phyloP scores from a whole-genome alignment of 2,113 vertebrate genomes.

The Hippopotamus amphibius region DNA sequence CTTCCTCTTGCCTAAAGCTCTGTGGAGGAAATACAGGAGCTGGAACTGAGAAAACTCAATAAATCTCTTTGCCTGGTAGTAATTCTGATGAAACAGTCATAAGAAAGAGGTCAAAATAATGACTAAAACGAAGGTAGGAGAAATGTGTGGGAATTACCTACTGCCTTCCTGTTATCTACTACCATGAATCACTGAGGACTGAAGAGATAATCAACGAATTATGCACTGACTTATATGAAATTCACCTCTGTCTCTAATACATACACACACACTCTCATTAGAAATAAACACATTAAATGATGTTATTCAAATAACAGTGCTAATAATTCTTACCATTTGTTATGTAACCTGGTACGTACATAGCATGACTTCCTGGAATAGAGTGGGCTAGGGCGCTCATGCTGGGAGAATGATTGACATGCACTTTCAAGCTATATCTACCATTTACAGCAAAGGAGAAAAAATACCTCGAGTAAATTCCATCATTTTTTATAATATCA shows the following conservation, averaged over 20 bases:
- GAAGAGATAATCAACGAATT: constrained; percentile 4
- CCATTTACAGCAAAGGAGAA: constrained; percentile 79
- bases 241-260: neutral
- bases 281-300: neutral
- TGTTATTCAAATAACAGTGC: neutral
- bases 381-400: neutral
- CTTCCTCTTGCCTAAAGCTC: constrained; percentile 27
- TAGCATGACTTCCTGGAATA: constrained; percentile 67
- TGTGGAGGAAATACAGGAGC: neutral
- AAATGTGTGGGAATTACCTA: neutral
- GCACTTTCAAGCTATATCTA: constrained; percentile 84
- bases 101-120: constrained; percentile 3
- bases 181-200: neutral
- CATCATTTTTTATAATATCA: constrained; percentile 84
- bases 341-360: constrained; percentile 85
- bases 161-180: neutral
- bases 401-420: constrained; percentile 65
- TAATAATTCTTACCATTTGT: constrained; percentile 80
- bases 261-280: neutral
- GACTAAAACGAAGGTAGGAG: neutral
- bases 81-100: constrained; percentile 8
- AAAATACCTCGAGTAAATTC: constrained; percentile 87
- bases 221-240: neutral
- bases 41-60: neutral
- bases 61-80: neutral